These are phyloP conservation scores for Onychomys torridus DNA, from an alignment of 2,797 vertebrate species.

Conservation along the genomic window DNA sequence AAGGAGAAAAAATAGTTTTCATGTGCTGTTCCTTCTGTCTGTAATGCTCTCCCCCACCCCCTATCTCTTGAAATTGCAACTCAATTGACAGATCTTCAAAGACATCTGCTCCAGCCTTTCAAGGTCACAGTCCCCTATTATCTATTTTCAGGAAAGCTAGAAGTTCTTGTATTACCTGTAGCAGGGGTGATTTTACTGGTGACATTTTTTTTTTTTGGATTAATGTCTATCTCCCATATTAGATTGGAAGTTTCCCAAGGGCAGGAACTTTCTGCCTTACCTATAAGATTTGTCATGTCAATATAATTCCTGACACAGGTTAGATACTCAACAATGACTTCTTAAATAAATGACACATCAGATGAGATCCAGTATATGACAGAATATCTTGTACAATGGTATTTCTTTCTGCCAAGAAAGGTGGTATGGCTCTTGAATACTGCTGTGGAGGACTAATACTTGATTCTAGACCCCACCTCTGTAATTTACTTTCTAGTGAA, in stretches of 20 bases:
- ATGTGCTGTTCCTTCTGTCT: slow-evolving; percentile 70
- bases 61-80: slow-evolving; percentile 23
- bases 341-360: slow-evolving; percentile 35
- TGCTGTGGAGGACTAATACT: not conserved
- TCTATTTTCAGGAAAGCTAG: slow-evolving; percentile 49
- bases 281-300: not conserved
- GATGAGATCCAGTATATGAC: slow-evolving; percentile 9
- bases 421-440: not conserved
- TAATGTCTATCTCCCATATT: slow-evolving; percentile 28
- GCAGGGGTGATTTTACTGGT: slow-evolving; percentile 14
- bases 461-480: slow-evolving; percentile 33
- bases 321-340: slow-evolving; percentile 35
- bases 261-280: not conserved
- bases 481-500: not conserved
- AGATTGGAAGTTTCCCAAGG: slow-evolving; percentile 39
- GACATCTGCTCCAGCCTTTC: not conserved
- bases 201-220: not conserved
- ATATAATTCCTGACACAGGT: slow-evolving; percentile 18
- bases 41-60: slow-evolving; percentile 40
- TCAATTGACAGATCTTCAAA: slow-evolving; percentile 62
- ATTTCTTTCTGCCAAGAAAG: slow-evolving; percentile 41
- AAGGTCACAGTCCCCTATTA: slow-evolving; percentile 34
- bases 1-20: slow-evolving; percentile 67
- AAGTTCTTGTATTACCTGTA: not conserved
- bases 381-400: slow-evolving; percentile 3